Evolutionary conservation across 2,888 invertebrate species (phyloP).

Genomic region (Spodoptera picta): DNA sequence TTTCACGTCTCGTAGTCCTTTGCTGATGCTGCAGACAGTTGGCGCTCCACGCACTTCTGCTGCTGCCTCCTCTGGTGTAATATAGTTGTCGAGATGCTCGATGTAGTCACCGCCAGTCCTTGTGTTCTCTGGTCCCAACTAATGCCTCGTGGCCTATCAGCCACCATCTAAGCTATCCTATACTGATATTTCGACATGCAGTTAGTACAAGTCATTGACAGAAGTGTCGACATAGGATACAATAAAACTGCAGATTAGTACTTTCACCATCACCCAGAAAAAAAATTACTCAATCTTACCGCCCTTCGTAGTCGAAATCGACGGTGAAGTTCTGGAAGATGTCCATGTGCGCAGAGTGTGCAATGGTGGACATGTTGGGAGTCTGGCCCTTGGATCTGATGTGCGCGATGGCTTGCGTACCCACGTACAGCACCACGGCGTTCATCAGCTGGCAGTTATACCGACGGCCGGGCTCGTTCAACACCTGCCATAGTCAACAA

Average conservation of each 20-base stretch:
- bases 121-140: not conserved
- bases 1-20: too few relatives aligned
- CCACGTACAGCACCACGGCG: conserved; percentile 98
- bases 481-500: conserved; percentile 76
- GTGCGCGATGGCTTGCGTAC: conserved; percentile 97
- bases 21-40: too few relatives aligned
- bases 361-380: conserved; percentile 99
- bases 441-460: conserved; percentile 99
- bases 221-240: too few relatives aligned
- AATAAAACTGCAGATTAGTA: too few relatives aligned
- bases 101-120: not conserved
- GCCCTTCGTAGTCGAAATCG: conserved; percentile 98
- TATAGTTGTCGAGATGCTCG: not conserved
- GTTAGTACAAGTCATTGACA: not conserved
- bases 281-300: conserved; percentile 65
- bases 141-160: not conserved
- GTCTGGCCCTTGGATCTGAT: conserved; percentile 97
- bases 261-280: too few relatives aligned
- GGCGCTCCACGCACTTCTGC: not conserved
- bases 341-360: conserved; percentile 99
- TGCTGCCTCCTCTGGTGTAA: not conserved
- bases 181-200: conserved; percentile 5
- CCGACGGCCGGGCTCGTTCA: conserved; percentile 95
- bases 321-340: conserved; percentile 99
- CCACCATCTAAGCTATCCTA: conserved; percentile 2